Percentiles rank a stretch among this genome's conserved stretches.
Conservation (phyloP, 2,797 vertebrate species). For the Psittacula derbiana region DNA sequence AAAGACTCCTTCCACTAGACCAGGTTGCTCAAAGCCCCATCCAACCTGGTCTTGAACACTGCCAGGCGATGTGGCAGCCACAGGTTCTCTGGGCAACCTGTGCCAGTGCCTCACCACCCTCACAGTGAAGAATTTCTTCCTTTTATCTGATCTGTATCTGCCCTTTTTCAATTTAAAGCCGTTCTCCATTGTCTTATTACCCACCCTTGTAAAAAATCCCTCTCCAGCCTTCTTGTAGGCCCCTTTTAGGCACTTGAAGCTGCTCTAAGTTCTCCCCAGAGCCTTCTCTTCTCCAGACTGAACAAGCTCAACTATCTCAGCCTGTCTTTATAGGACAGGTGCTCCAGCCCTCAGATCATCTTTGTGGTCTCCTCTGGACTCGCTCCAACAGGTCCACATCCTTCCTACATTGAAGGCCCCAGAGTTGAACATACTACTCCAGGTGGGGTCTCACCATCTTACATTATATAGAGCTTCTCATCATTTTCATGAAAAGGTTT, state of each 20-base stretch:
- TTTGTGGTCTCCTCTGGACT: neutral
- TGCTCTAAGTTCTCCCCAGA: neutral
- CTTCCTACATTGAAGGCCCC: neutral
- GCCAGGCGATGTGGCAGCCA: neutral
- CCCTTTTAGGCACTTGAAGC: neutral
- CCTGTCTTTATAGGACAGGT: neutral
- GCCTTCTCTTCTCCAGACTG: neutral
- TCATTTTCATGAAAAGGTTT: neutral
- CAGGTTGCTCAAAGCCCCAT: neutral
- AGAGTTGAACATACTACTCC: neutral
- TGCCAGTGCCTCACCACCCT: neutral
- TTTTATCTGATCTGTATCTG: neutral
- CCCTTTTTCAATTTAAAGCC: neutral
- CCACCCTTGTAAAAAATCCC: neutral
- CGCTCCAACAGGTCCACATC: neutral
- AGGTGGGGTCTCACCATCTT: neutral
- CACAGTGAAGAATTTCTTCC: neutral
- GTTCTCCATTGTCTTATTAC: neutral
- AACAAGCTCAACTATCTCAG: neutral
- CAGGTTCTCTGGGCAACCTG: neutral
- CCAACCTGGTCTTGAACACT: neutral
- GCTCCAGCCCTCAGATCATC: neutral
- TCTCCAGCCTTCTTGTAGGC: neutral
- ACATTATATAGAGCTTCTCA: neutral
- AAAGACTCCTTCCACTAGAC: neutral